Evolutionary conservation across 2,113 vertebrate species (phyloP).

Genomic region (Apteryx owenii): DNA sequence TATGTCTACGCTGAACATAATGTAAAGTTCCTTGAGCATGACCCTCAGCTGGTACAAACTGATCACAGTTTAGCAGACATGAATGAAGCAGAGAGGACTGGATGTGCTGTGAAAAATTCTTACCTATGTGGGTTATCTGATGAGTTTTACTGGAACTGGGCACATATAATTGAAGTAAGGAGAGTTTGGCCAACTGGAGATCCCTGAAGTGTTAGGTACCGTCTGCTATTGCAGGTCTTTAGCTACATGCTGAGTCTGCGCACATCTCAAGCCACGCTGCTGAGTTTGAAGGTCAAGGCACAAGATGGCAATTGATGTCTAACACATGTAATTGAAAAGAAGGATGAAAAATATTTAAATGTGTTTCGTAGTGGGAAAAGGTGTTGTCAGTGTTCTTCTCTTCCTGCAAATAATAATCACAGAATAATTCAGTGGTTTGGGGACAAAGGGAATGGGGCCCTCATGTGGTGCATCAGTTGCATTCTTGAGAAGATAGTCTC

Average conservation of each 20-base stretch:
- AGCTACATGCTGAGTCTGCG: neutral
- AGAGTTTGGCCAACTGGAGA: neutral
- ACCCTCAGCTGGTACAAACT: neutral
- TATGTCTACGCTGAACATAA: neutral
- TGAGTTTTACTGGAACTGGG: neutral
- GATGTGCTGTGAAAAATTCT: neutral
- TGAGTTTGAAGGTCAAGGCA: neutral
- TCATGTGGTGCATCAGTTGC: neutral
- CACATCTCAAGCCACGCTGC: neutral
- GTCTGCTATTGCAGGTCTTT: neutral
- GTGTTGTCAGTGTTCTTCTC: neutral
- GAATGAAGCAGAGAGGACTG: neutral
- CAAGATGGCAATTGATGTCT: neutral
- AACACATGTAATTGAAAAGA: neutral
- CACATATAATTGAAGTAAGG: neutral
- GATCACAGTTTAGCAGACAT: neutral
- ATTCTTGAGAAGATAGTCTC: neutral
- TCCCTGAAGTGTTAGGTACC: neutral
- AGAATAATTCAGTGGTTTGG: neutral
- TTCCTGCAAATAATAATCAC: neutral
- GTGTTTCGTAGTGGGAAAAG: neutral
- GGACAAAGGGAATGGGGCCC: neutral
- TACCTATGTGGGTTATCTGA: neutral
- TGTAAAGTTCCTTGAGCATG: neutral
- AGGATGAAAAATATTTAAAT: neutral